phyloP scores from a whole-genome alignment of 2,888 invertebrate species.

The Tachina grossa region DNA sequence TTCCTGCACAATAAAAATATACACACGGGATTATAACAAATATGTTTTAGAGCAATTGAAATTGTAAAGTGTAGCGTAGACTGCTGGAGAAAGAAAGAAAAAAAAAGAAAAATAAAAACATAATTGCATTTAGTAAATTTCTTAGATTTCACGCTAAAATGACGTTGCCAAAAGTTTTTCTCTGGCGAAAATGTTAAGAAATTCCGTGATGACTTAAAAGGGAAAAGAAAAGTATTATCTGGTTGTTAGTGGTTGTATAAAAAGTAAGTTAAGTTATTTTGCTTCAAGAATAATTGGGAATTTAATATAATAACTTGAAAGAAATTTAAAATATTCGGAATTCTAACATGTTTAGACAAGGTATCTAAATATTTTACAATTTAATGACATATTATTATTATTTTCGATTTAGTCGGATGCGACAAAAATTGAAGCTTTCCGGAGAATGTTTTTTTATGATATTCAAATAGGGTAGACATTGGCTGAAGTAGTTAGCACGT shows the following conservation, averaged over 20 bases:
- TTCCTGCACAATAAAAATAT: background rate
- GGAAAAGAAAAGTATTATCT: background rate
- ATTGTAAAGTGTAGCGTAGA: slow-evolving; percentile 11
- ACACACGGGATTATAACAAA: slow-evolving; percentile 20
- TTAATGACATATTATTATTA: too few species aligned
- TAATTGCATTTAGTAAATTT: slow-evolving; percentile 53
- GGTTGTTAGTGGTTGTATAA: background rate
- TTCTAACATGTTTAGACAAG: too few species aligned
- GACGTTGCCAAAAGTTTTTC: slow-evolving; percentile 29
- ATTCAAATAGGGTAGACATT: too few species aligned
- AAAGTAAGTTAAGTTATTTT: background rate
- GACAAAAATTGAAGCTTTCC: too few species aligned
- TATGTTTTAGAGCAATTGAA: slow-evolving; percentile 32
- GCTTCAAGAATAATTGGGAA: too few species aligned
- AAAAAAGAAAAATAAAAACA: slow-evolving; percentile 5
- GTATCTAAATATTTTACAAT: too few species aligned
- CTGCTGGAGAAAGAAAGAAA: background rate
- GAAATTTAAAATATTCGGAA: too few species aligned
- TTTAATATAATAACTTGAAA: too few species aligned
- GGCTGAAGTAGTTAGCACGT: too few species aligned
- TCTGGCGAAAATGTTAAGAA: slow-evolving; percentile 1
- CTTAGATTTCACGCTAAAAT: slow-evolving; percentile 22
- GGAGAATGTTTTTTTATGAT: too few species aligned
- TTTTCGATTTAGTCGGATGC: too few species aligned
- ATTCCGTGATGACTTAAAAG: background rate